These are phyloP conservation scores for Nemotelus pantherinus DNA, from an alignment of 2,888 invertebrate species.

Conservation along the genomic window DNA sequence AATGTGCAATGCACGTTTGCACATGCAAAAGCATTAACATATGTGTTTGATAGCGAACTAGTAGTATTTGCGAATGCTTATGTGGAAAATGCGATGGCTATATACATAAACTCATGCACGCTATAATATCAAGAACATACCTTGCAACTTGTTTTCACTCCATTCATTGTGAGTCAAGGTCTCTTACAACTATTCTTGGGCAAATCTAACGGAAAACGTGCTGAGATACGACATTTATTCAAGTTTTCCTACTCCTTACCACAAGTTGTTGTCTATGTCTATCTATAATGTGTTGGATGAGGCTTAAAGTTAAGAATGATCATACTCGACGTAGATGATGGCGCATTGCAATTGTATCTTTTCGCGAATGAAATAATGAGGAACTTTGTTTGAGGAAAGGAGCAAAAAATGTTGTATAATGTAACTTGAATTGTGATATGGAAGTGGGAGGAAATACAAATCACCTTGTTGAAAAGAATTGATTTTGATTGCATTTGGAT, in stretches of 20 bases:
- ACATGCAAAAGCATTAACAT: not conserved
- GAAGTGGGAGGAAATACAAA: no score
- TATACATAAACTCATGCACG: constrained; percentile 26
- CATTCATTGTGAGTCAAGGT: constrained; percentile 47
- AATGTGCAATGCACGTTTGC: no score
- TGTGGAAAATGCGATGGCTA: not conserved
- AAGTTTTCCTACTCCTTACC: constrained; percentile 40
- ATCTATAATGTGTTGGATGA: constrained; percentile 4
- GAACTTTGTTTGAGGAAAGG: no score
- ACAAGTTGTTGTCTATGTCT: constrained; percentile 28
- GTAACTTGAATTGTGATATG: no score
- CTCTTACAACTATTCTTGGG: constrained; percentile 44
- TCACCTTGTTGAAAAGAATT: no score
- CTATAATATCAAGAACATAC: constrained; percentile 37
- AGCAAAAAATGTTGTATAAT: no score
- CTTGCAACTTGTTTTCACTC: constrained; percentile 45
- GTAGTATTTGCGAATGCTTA: constrained; percentile 20
- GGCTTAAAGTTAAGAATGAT: constrained; percentile 9
- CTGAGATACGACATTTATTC: constrained; percentile 43
- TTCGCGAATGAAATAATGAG: no score
- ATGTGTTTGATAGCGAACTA: constrained; percentile 15
- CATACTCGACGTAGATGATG: no score
- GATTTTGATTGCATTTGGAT: no score
- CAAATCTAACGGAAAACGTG: constrained; percentile 46
- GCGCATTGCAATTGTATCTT: no score